Evolutionary conservation across 2,888 invertebrate genomes (phyloP).

Genomic region (Yponomeuta sedellus): DNA sequence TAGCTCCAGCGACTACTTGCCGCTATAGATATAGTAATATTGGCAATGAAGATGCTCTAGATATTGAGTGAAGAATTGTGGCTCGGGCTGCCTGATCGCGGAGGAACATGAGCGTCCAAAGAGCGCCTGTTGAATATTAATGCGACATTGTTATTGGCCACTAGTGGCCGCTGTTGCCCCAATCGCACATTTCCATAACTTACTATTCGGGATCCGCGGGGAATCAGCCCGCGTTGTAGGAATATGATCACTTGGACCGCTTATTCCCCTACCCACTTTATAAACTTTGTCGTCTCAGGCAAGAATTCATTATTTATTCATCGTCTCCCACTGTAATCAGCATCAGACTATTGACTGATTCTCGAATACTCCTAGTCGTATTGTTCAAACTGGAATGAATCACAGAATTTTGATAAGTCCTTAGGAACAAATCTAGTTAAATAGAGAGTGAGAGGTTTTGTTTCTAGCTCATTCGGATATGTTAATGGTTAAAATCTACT

Average conservation of each 20-base stretch:
- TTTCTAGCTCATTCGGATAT: background rate
- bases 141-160: constrained; percentile 75
- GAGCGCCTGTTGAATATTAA: constrained; percentile 74
- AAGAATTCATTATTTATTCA: constrained; percentile 36
- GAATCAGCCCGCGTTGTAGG: constrained; percentile 57
- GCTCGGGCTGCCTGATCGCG: constrained; percentile 51
- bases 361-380: background rate
- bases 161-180: constrained; percentile 72
- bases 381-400: background rate
- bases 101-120: constrained; percentile 53
- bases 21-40: background rate
- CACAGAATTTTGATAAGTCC: background rate
- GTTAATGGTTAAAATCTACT: background rate
- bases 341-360: background rate
- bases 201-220: constrained; percentile 74
- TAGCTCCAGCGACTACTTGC: background rate
- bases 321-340: constrained; percentile 10
- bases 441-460: background rate
- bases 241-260: constrained; percentile 62
- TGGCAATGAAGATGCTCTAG: constrained; percentile 13
- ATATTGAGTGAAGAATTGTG: constrained; percentile 43
- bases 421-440: background rate
- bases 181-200: constrained; percentile 76
- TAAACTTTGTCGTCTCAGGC: constrained; percentile 50
- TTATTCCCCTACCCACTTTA: constrained; percentile 47